Evolutionary conservation across 2,113 vertebrate genomes (phyloP).

Genomic region (Caloenas nicobarica): DNA sequence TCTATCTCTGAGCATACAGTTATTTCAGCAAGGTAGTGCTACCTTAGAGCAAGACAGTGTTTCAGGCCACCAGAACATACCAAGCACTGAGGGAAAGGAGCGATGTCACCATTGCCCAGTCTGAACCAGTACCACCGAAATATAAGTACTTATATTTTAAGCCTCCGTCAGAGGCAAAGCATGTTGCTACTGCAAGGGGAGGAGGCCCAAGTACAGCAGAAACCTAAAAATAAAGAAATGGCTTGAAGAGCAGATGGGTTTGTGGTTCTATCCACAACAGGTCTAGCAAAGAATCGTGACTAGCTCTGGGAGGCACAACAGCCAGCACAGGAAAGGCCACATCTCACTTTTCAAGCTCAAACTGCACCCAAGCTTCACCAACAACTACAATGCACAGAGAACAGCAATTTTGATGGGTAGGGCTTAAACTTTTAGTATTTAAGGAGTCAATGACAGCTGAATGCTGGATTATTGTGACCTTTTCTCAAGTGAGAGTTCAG

Average conservation of each 20-base stretch:
- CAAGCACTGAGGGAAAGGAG: fast-evolving
- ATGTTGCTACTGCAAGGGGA: background rate
- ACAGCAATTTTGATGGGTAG: background rate
- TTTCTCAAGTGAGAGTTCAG: fast-evolving
- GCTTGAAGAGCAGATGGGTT: background rate
- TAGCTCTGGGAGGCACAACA: background rate
- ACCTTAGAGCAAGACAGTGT: fast-evolving
- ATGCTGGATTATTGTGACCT: background rate
- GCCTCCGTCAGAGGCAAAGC: background rate
- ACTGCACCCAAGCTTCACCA: background rate
- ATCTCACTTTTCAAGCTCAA: background rate
- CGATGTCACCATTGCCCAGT: fast-evolving
- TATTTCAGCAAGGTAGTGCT: background rate
- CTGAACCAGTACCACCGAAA: background rate
- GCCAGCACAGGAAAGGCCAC: background rate
- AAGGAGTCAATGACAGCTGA: background rate
- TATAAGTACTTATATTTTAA: fast-evolving
- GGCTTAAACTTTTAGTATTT: background rate
- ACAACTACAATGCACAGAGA: fast-evolving
- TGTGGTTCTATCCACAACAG: background rate
- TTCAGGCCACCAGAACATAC: background rate
- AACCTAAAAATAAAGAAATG: background rate
- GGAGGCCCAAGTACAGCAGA: background rate
- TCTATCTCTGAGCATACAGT: fast-evolving
- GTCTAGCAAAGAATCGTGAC: background rate